phyloP scores from a whole-genome alignment of 1,140 invertebrate genomes.

The Drosophila leontia region DNA sequence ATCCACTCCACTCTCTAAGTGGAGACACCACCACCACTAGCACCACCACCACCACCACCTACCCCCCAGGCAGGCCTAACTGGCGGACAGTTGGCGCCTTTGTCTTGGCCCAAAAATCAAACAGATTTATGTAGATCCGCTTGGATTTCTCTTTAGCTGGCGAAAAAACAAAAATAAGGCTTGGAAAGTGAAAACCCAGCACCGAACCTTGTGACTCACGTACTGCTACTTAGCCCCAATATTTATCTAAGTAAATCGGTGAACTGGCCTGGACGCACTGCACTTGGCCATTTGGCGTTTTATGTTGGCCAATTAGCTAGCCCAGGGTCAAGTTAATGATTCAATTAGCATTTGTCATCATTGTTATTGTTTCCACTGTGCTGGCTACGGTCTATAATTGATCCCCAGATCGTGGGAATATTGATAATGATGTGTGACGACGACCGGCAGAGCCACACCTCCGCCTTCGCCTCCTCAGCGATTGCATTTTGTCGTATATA shows the following conservation, averaged over 20 bases:
- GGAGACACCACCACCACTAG: neutral
- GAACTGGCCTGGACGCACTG: constrained; percentile 5
- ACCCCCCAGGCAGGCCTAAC: neutral
- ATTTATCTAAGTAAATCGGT: constrained; percentile 56
- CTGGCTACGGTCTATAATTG: constrained; percentile 51
- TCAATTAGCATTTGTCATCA: constrained; percentile 82
- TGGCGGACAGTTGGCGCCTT: constrained; percentile 23
- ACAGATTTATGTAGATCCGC: constrained; percentile 26
- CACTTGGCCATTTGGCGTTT: constrained; percentile 50
- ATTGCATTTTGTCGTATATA: neutral
- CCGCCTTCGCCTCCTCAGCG: too few relatives aligned
- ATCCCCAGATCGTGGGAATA: constrained; percentile 78
- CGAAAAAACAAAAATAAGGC: neutral
- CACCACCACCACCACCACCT: neutral
- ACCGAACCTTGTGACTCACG: constrained; percentile 14
- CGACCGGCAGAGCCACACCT: constrained; percentile 9
- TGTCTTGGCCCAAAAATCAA: constrained; percentile 32
- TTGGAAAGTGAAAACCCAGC: constrained; percentile 65
- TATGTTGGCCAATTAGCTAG: constrained; percentile 74
- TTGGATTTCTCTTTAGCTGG: constrained; percentile 35
- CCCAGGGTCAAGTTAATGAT: constrained; percentile 78
- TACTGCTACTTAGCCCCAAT: constrained; percentile 33
- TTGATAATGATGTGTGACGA: constrained; percentile 57
- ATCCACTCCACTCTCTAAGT: constrained; percentile 19
- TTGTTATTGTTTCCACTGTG: constrained; percentile 27